These are phyloP conservation scores for Drosophila mayaguana DNA, from an alignment of 2,888 invertebrate genomes.

Conservation along the genomic window DNA sequence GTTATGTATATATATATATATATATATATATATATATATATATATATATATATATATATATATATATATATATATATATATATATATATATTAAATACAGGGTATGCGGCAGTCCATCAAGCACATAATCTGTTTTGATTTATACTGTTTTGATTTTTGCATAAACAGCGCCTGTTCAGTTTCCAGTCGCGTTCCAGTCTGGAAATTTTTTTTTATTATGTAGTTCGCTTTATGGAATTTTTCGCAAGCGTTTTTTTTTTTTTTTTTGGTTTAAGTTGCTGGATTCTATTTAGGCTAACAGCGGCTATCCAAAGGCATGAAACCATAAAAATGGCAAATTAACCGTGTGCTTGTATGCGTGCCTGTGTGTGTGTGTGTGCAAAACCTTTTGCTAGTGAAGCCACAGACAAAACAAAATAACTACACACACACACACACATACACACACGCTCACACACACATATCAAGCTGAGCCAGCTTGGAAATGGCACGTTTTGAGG, in stretches of 20 bases:
- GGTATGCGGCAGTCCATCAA: constrained; percentile 3
- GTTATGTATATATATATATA: too few species aligned
- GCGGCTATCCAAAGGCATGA: constrained; percentile 69
- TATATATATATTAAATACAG: not conserved
- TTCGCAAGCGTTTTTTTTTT: constrained; percentile 13
- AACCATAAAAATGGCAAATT: constrained; percentile 84
- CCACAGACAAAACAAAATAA: constrained; percentile 67
- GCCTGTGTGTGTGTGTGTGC: constrained; percentile 20
- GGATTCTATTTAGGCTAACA: constrained; percentile 34
- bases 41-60: too few species aligned
- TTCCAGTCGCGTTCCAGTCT: constrained; percentile 6
- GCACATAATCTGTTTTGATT: not conserved
- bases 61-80: too few species aligned
- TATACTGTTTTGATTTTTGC: constrained; percentile 11
- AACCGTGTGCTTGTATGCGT: constrained; percentile 58
- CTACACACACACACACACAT: constrained; percentile 24
- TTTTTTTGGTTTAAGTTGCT: constrained; percentile 13
- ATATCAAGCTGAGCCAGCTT: constrained; percentile 68
- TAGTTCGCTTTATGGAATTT: constrained; percentile 29
- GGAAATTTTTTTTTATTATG: constrained; percentile 5
- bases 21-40: too few species aligned
- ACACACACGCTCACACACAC: constrained; percentile 20
- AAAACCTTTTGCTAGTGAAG: constrained; percentile 68
- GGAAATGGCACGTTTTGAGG: constrained; percentile 79
- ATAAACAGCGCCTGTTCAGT: not conserved